Conservation (phyloP, 2,888 invertebrate genomes). For the Bimastos eiseni region DNA sequence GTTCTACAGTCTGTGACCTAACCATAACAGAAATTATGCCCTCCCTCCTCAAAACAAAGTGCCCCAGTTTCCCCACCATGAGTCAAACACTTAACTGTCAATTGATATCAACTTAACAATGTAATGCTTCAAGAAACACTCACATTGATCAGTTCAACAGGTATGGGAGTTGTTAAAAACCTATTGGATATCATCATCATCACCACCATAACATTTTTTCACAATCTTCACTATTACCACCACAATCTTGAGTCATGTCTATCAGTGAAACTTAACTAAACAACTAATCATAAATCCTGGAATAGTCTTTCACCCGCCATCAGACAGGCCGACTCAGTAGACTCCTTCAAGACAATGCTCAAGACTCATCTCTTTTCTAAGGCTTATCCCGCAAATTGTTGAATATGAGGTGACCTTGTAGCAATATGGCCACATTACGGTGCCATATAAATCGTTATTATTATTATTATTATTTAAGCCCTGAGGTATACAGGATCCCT, state of each 20-base stretch:
- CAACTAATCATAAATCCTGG: no score
- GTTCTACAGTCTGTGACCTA: not conserved
- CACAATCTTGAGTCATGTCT: not conserved
- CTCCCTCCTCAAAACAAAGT: conserved; percentile 3
- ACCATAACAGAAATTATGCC: not conserved
- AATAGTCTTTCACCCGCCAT: no score
- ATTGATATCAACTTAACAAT: not conserved
- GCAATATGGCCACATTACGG: no score
- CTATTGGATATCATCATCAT: not conserved
- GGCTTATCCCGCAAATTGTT: no score
- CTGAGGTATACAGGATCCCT: no score
- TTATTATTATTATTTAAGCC: no score
- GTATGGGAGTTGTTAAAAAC: not conserved
- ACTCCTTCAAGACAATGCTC: no score
- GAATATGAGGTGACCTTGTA: no score
- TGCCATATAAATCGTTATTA: no score
- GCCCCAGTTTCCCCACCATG: not conserved
- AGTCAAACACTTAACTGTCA: not conserved
- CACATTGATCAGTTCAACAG: not conserved
- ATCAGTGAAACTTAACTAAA: not conserved
- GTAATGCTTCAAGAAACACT: not conserved
- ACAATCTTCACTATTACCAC: not conserved
- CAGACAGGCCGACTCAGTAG: no score
- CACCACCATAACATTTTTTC: not conserved
- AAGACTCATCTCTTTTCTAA: no score